A percentile compares a stretch with the other conserved stretches of the same genome.
Evolutionary conservation across 2,113 vertebrate genomes (phyloP).

Genomic region (Perca fluviatilis): DNA sequence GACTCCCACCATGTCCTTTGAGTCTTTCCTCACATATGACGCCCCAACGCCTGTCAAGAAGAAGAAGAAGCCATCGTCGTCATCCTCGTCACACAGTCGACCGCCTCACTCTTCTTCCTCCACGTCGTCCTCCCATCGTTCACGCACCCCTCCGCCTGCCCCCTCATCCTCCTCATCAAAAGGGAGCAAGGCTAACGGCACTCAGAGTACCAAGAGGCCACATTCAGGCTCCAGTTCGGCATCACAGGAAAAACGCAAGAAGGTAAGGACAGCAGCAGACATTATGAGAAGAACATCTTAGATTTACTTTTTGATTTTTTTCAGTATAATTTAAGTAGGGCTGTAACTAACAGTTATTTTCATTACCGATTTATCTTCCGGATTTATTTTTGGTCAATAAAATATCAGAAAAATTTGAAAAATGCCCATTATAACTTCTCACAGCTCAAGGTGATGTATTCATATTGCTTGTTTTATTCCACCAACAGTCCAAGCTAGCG

Average conservation of each 20-base stretch:
- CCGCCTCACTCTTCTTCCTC: constrained; percentile 64
- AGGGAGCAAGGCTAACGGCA: constrained; percentile 77
- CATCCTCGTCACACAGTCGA: constrained; percentile 64
- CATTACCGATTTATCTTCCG: not conserved
- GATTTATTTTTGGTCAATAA: not conserved
- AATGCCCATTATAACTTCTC: no score
- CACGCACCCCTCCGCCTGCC: constrained; percentile 24
- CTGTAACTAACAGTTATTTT: not conserved
- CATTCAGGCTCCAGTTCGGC: constrained; percentile 69
- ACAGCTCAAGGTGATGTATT: no score
- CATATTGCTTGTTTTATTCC: not conserved
- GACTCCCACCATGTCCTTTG: constrained; percentile 95
- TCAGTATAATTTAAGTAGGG: not conserved
- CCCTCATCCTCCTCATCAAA: constrained; percentile 73
- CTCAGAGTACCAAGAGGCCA: constrained; percentile 71
- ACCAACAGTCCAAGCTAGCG: not conserved
- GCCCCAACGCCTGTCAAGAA: constrained; percentile 93
- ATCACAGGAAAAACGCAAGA: constrained; percentile 74
- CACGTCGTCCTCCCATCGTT: constrained; percentile 58
- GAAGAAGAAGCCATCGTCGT: constrained; percentile 87
- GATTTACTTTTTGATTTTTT: not conserved
- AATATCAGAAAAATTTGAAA: not conserved
- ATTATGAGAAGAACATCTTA: no score
- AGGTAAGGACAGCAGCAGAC: constrained; percentile 61
- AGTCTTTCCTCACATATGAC: constrained; percentile 97